Evolutionary conservation across 2,797 vertebrate genomes (phyloP), one percentile per base, ranked within the genome.

Genomic region (Myoxocephalus aenaeus): DNA sequence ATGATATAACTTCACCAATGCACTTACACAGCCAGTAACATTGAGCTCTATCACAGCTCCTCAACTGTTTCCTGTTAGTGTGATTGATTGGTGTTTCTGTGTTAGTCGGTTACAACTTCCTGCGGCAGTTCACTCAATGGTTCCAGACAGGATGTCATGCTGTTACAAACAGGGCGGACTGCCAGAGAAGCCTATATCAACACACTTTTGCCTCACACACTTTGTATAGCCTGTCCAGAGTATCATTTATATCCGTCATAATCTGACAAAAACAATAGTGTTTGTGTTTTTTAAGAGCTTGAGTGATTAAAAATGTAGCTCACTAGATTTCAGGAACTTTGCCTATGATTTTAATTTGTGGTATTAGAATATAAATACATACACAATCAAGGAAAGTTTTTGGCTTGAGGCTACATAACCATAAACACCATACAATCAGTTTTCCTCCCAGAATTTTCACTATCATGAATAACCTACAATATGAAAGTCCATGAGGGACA

Each of bases 81-180:
- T 70, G 65, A 85, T 76, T 85, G 80, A 85, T 73, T 68, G 62
- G 14, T 14, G 8, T 62, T 79, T 75, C 50, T 73, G 46, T 84
- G 65, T 85, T 44, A 77, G 72, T 81, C 62, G 79, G 61, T 75
- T 86, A 68, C 75, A 36, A 56, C 64, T 46, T 59, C 62, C 53
- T 58, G n/a, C 1, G 2, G 48, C 42, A 69, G 27, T 82, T 78
- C 27, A 44, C 46, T 38, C 4, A 25, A 3, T 57, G 22, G 40
- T 48, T 74, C 65, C 27, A 68, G 62, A 77, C 56, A 32, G 32
- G 42, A 17, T 59, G 62, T 20, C 51, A 27, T 74, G 46, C 22
- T 38, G 65, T 7, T 70, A 48, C 69, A 62, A 22, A 62, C 46
- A 14, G 4, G 42, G 34, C 46, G 38, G 32, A 13, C 42, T 68